A percentile compares a stretch with the other conserved stretches of the same genome.
These are phyloP conservation scores for Lordiphosa stackelbergi DNA, from an alignment of 1,140 invertebrate genomes.

Conservation along the genomic window DNA sequence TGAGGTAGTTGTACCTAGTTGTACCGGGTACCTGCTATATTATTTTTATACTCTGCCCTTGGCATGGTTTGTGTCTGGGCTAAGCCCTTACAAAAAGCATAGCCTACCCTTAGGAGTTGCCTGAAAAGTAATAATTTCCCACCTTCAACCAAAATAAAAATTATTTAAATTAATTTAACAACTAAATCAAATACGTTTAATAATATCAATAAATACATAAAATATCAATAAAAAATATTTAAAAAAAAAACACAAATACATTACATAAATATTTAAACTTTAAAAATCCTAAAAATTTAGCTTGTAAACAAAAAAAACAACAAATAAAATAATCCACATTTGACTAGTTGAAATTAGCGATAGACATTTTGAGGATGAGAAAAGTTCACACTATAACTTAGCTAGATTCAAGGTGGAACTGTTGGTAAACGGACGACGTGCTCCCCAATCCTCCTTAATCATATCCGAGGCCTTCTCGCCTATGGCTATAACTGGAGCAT, in stretches of 20 bases:
- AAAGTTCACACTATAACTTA: neutral
- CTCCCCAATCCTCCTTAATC: slow-evolving; percentile 85
- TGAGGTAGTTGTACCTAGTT: too few species aligned
- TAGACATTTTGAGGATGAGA: slow-evolving; percentile 11
- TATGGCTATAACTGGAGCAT: slow-evolving; percentile 84
- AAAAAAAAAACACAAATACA: slow-evolving; percentile 38
- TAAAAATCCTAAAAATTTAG: slow-evolving; percentile 28
- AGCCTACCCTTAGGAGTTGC: too few species aligned
- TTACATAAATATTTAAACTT: slow-evolving; percentile 55
- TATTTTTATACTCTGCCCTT: too few species aligned
- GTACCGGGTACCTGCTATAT: too few species aligned
- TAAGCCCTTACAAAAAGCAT: too few species aligned
- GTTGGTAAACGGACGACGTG: slow-evolving; percentile 21
- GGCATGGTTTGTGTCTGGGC: too few species aligned
- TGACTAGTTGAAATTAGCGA: slow-evolving; percentile 61
- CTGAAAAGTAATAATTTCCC: too few species aligned
- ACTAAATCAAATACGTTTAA: slow-evolving; percentile 5
- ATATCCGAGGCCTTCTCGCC: slow-evolving; percentile 89
- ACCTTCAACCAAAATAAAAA: too few species aligned
- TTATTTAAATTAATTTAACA: slow-evolving; percentile 1
- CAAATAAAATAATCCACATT: slow-evolving; percentile 48
- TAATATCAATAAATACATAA: slow-evolving; percentile 1
- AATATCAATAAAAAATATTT: neutral
- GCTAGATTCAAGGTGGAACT: slow-evolving; percentile 3
- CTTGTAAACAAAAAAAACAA: slow-evolving; percentile 18